Percentiles rank a stretch among this genome's conserved stretches.
These are phyloP conservation scores for Myotis davidii DNA, from an alignment of 2,113 vertebrate genomes.

Conservation along the genomic window DNA sequence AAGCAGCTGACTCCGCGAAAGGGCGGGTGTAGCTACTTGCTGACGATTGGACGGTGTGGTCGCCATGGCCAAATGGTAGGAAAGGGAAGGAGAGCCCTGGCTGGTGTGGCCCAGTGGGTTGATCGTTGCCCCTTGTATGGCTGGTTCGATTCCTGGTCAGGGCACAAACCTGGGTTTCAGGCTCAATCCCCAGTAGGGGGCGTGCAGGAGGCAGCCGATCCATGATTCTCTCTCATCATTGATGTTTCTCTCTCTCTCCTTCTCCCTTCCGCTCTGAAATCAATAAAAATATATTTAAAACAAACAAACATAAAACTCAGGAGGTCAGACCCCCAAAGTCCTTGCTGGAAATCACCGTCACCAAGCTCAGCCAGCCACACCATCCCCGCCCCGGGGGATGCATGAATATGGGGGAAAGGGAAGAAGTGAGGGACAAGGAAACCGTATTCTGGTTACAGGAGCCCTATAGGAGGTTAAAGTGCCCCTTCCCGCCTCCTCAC, in stretches of 20 bases:
- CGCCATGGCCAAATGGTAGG: neutral
- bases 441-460: neutral
- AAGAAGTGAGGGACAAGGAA: neutral
- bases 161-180: too few species aligned
- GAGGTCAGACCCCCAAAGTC: too few species aligned
- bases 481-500: neutral
- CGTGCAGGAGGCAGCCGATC: too few species aligned
- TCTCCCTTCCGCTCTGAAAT: too few species aligned
- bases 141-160: too few species aligned
- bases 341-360: neutral
- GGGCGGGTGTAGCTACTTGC: neutral
- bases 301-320: neutral
- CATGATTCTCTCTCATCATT: too few species aligned
- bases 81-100: neutral
- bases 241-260: too few species aligned
- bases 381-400: rapidly evolving
- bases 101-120: too few species aligned
- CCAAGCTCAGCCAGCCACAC: neutral
- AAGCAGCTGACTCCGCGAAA: neutral
- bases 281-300: too few species aligned
- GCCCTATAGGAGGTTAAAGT: too few species aligned
- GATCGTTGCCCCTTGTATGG: too few species aligned
- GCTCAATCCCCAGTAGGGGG: too few species aligned
- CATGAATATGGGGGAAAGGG: neutral
- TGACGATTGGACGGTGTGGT: neutral